phyloP scores from a whole-genome alignment of 2,797 vertebrate genomes.

The Podarcis siculus region DNA sequence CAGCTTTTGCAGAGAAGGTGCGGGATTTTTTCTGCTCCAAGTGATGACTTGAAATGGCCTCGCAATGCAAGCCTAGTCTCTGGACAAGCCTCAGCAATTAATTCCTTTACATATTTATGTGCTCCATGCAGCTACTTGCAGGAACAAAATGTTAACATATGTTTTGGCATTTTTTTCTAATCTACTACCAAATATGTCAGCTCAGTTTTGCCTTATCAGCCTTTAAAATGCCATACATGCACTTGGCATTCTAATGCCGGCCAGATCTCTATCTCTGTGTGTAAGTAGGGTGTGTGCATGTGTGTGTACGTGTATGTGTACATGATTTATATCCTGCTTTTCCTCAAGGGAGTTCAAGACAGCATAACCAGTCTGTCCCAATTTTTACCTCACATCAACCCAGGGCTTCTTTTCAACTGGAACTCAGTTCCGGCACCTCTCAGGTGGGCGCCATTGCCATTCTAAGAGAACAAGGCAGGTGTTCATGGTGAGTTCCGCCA shows the following conservation, averaged over 20 bases:
- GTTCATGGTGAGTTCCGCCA: too few relatives aligned
- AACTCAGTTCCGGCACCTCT: too few relatives aligned
- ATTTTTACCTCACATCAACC: not conserved
- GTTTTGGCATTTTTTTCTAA: conserved; percentile 17
- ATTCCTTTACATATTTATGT: conserved; percentile 4
- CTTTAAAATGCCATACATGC: not conserved
- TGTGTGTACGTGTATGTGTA: not conserved
- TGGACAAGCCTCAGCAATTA: not conserved
- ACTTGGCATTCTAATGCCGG: not conserved
- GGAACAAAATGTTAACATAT: not conserved
- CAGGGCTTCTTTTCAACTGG: not conserved
- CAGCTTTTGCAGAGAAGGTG: not conserved
- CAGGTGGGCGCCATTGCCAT: too few relatives aligned
- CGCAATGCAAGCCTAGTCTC: not conserved
- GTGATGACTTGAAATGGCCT: not conserved
- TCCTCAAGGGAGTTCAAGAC: not conserved
- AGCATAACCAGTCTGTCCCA: not conserved
- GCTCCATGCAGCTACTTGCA: not conserved
- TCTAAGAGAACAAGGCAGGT: too few relatives aligned
- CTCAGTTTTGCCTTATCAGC: not conserved
- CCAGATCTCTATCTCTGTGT: not conserved
- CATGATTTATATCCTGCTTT: not conserved
- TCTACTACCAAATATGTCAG: not conserved
- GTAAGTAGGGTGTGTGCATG: not conserved
- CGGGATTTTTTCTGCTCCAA: not conserved